Percentiles rank a stretch among this genome's conserved stretches.
These are phyloP conservation scores for Xanthorhoe spadicearia DNA, from an alignment of 2,888 invertebrate species.

Conservation along the genomic window DNA sequence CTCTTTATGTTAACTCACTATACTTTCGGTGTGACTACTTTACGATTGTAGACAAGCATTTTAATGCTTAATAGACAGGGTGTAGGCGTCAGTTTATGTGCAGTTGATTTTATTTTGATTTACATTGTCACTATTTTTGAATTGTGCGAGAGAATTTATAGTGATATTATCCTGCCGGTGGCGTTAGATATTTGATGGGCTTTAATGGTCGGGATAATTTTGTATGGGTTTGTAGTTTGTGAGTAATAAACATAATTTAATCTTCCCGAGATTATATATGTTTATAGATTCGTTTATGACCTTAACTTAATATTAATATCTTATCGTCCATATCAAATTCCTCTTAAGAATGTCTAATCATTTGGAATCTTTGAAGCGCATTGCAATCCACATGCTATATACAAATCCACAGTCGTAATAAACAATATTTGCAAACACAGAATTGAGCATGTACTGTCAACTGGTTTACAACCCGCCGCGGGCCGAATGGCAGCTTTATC, in stretches of 20 bases:
- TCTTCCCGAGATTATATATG: constrained; percentile 7
- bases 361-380: too few species aligned
- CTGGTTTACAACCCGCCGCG: neutral
- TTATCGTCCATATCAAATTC: too few species aligned
- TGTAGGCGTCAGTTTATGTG: constrained; percentile 42
- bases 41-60: constrained; percentile 35
- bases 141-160: constrained; percentile 37
- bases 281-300: constrained; percentile 4
- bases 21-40: constrained; percentile 28
- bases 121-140: constrained; percentile 40
- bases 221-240: constrained; percentile 17
- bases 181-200: constrained; percentile 20
- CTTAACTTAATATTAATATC: neutral
- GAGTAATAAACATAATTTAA: too few species aligned
- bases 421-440: constrained; percentile 6
- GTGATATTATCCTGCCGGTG: constrained; percentile 37
- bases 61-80: constrained; percentile 33
- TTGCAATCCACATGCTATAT: too few species aligned
- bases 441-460: constrained; percentile 6
- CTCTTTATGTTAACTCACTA: constrained; percentile 28
- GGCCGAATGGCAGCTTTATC: constrained; percentile 25
- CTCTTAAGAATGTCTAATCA: too few species aligned
- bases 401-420: neutral
- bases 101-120: constrained; percentile 44
- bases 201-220: constrained; percentile 19